Conservation (phyloP, 2,113 vertebrate species). For the Colius striatus region DNA sequence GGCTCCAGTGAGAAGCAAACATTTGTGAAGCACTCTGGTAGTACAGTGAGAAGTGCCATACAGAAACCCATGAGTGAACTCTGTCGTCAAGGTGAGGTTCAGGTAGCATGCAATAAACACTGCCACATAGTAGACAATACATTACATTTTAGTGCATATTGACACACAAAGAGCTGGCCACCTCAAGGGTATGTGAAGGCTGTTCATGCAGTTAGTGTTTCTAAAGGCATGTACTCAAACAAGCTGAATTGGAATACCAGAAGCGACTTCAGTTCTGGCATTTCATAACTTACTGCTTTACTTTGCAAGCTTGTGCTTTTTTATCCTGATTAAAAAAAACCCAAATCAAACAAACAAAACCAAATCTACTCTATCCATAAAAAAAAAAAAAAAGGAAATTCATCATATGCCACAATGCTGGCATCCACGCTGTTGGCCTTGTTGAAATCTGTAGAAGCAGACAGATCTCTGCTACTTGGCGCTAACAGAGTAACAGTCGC, state of each 20-base stretch:
- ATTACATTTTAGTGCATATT: neutral
- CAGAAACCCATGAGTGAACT: neutral
- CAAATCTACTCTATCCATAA: neutral
- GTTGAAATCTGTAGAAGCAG: neutral
- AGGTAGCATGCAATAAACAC: neutral
- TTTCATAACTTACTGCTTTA: neutral
- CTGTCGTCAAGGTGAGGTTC: neutral
- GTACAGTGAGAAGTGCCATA: neutral
- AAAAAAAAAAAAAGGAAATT: neutral
- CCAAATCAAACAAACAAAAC: neutral
- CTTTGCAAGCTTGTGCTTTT: neutral
- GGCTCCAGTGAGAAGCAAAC: conserved; percentile 22
- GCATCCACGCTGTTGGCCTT: neutral
- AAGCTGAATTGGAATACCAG: neutral
- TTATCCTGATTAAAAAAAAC: neutral
- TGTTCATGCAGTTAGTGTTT: neutral
- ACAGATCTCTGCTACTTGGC: neutral
- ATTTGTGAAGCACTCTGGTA: conserved; percentile 2
- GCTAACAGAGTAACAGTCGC: neutral
- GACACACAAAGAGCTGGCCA: neutral
- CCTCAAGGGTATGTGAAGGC: neutral
- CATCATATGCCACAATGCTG: neutral
- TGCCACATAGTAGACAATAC: neutral
- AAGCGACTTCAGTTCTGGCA: neutral
- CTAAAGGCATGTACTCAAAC: neutral